Percentiles rank a stretch among this genome's conserved stretches.
Conservation (phyloP, 2,113 vertebrate genomes). For the Phaethornis superciliosus region DNA sequence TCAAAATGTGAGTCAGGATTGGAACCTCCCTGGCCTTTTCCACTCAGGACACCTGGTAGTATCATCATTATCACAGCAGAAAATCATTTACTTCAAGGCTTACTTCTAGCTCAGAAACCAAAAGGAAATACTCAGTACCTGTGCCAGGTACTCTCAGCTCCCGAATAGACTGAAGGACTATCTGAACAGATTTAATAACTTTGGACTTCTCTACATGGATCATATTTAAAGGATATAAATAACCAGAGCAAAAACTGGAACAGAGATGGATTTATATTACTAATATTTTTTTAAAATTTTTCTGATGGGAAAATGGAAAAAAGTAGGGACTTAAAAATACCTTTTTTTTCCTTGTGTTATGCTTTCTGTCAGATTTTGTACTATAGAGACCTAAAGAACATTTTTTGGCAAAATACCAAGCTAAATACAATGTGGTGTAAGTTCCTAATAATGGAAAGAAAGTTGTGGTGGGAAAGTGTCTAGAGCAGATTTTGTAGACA, state of each 20-base stretch:
- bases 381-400: constrained; percentile 64
- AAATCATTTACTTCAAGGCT: constrained; percentile 41
- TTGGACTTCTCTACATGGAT: constrained; percentile 49
- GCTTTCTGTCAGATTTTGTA: constrained; percentile 72
- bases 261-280: constrained; percentile 36
- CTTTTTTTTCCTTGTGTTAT: constrained; percentile 59
- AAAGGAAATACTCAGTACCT: constrained; percentile 35
- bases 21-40: constrained; percentile 44
- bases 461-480: constrained; percentile 73
- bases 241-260: constrained; percentile 58
- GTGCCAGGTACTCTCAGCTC: constrained; percentile 60
- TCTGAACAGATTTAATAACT: constrained; percentile 51
- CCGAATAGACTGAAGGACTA: constrained; percentile 51
- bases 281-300: neutral
- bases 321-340: constrained; percentile 66
- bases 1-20: constrained; percentile 42
- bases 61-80: constrained; percentile 62
- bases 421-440: constrained; percentile 70
- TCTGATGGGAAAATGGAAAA: constrained; percentile 71
- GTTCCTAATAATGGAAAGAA: constrained; percentile 74
- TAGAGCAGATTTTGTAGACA: constrained; percentile 67
- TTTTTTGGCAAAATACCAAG: constrained; percentile 70
- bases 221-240: constrained; percentile 67
- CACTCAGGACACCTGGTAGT: constrained; percentile 47
- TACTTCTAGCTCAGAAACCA: constrained; percentile 35